phyloP scores from a whole-genome alignment of 2,888 invertebrate genomes.

The Ceraclea dissimilis region DNA sequence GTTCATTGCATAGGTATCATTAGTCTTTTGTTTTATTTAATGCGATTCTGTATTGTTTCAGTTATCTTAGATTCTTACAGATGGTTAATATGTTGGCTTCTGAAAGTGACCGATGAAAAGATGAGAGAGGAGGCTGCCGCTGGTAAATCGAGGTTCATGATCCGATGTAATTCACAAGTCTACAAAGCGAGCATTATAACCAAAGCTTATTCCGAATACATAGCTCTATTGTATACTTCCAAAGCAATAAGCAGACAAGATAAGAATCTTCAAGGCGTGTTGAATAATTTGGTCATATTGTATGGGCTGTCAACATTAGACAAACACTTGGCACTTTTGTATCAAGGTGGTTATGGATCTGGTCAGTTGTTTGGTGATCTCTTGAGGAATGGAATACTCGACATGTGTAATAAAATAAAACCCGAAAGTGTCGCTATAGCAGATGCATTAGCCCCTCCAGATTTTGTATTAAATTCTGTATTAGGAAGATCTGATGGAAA shows the following conservation, averaged over 20 bases:
- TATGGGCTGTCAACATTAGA: constrained; percentile 51
- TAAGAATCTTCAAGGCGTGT: constrained; percentile 37
- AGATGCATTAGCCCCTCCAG: constrained; percentile 83
- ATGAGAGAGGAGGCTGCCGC: constrained; percentile 48
- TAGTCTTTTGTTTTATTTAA: too few species aligned
- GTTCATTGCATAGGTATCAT: too few species aligned
- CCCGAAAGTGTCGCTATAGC: constrained; percentile 68
- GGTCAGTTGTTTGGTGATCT: constrained; percentile 50
- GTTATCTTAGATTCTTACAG: constrained; percentile 66
- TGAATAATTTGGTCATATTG: constrained; percentile 41
- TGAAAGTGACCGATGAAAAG: constrained; percentile 59
- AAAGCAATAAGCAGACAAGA: constrained; percentile 40
- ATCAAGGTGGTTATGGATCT: constrained; percentile 56
- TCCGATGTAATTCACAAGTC: constrained; percentile 75
- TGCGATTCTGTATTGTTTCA: constrained; percentile 42
- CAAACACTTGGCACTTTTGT: constrained; percentile 63
- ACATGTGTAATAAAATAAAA: constrained; percentile 63
- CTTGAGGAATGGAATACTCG: constrained; percentile 59
- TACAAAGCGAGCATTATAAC: constrained; percentile 70
- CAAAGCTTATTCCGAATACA: constrained; percentile 68
- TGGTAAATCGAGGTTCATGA: constrained; percentile 63
- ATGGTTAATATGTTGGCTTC: constrained; percentile 77
- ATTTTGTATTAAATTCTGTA: constrained; percentile 81
- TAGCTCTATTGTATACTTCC: constrained; percentile 49
- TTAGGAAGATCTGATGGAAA: constrained; percentile 79